Evolutionary conservation across 2,888 invertebrate species (phyloP), one percentile per base, ranked within the genome.

Genomic region (Coleophora deauratella): DNA sequence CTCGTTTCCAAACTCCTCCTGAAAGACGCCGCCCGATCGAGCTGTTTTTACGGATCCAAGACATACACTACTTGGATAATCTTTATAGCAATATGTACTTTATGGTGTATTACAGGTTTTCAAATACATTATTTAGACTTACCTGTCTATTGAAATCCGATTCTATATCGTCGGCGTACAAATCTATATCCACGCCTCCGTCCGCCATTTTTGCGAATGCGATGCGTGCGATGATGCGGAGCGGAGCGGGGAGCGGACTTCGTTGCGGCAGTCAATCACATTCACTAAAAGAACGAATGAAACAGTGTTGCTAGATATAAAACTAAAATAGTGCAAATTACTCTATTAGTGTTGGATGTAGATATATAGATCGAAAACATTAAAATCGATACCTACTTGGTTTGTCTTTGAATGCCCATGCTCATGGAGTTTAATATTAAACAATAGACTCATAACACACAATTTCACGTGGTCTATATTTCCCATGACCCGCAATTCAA

Each of bases 121-220:
- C 4, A 8, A 37, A 30, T 11, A 11, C 9, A 38, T 9, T 37
- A 13, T 12, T 35, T 41, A 36, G 41, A 4, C 63, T 62, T 57
- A 85, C 85, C 73, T 79, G 84, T 63, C 84, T 73, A 62, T 84
- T 85, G 86, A 97, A 97, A 88, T 97, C 96, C 71, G 95, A 94
- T 86, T 97, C 97, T 75, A 97, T 92, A 89, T 97, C 97, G 77
- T 97, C 97, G 59, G 95, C 96, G 85, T 98, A 98, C 67, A 98
- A 90, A 92, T 98, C 97, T 87, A 97, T 96, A 88, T 97, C 97
- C 76, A 92, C 93, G 88, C 95, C 93, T 88, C 95, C 85, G 87
- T 97, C 97, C 88, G 96, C 96, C 95, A 95, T 95, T 90, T 21
- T 82, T 81, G 72, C 73, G 66, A 71, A 67, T 43, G 28, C 10